Percentiles rank a stretch among this genome's conserved stretches.
Evolutionary conservation across 2,888 invertebrate genomes (phyloP).

Genomic region (Torymus aiolomorphi): DNA sequence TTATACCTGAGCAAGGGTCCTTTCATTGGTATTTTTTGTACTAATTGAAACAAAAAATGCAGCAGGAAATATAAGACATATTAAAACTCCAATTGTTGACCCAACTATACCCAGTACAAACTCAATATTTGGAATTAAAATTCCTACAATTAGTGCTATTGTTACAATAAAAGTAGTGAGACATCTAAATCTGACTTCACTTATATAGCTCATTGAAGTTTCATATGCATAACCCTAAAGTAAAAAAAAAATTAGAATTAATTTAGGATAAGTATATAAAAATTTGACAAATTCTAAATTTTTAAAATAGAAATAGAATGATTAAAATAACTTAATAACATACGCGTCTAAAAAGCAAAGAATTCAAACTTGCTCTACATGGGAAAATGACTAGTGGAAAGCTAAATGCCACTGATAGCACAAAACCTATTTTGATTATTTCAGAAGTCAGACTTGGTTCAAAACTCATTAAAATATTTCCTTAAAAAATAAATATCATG

Average conservation of each 20-base stretch:
- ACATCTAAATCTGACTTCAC: conserved; percentile 87
- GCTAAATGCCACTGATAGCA: conserved; percentile 95
- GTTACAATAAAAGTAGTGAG: conserved; percentile 89
- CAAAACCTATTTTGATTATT: conserved; percentile 95
- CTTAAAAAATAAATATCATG: conserved; percentile 74
- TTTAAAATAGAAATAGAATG: no score
- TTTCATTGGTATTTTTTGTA: conserved; percentile 89
- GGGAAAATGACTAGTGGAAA: conserved; percentile 98
- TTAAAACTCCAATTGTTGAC: conserved; percentile 94
- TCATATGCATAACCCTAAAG: conserved; percentile 83
- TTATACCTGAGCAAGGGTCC: conserved; percentile 86
- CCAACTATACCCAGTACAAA: conserved; percentile 95
- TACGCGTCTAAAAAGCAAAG: conserved; percentile 82
- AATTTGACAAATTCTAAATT: no score
- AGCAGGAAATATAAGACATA: conserved; percentile 95
- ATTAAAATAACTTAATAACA: conserved; percentile 24
- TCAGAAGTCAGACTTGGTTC: conserved; percentile 89
- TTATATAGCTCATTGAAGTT: conserved; percentile 84
- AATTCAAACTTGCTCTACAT: conserved; percentile 94
- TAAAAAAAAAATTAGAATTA: no score
- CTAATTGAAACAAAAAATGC: conserved; percentile 91
- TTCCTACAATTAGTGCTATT: conserved; percentile 86
- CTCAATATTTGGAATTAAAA: conserved; percentile 95
- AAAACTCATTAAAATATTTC: conserved; percentile 94
- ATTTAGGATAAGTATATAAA: no score